Conservation (phyloP, 2,888 invertebrate genomes). For the Mactromeris polynyma region DNA sequence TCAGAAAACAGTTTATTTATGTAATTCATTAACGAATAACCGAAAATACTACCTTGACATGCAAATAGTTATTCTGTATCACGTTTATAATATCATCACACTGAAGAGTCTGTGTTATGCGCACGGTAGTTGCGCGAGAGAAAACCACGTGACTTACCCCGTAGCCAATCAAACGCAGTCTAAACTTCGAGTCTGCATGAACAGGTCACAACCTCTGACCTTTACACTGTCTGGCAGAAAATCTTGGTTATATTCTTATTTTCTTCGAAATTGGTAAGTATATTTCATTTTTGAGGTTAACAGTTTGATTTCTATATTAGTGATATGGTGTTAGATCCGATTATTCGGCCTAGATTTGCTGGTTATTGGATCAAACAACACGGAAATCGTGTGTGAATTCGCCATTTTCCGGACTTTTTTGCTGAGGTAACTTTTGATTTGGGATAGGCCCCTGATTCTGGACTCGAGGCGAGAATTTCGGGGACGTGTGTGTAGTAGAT, state of each 20-base stretch:
- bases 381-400: constrained; percentile 6
- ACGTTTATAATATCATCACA: background rate
- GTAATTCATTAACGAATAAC: background rate
- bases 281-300: background rate
- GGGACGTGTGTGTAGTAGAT: background rate
- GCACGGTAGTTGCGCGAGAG: constrained; percentile 62
- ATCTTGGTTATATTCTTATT: constrained; percentile 30
- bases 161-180: constrained; percentile 78
- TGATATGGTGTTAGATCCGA: background rate
- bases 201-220: constrained; percentile 86
- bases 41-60: background rate
- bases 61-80: background rate
- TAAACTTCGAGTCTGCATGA: constrained; percentile 73
- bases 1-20: background rate
- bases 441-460: constrained; percentile 10
- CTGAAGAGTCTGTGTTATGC: constrained; percentile 62
- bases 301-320: background rate
- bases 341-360: background rate
- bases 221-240: constrained; percentile 80
- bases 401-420: constrained; percentile 37
- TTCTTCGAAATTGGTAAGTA: constrained; percentile 53
- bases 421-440: constrained; percentile 14
- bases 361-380: background rate
- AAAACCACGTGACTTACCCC: constrained; percentile 46
- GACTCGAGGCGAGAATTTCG: background rate